phyloP scores from a whole-genome alignment of 2,797 vertebrate species.

The Ctenochaetus hawaiiensis region DNA sequence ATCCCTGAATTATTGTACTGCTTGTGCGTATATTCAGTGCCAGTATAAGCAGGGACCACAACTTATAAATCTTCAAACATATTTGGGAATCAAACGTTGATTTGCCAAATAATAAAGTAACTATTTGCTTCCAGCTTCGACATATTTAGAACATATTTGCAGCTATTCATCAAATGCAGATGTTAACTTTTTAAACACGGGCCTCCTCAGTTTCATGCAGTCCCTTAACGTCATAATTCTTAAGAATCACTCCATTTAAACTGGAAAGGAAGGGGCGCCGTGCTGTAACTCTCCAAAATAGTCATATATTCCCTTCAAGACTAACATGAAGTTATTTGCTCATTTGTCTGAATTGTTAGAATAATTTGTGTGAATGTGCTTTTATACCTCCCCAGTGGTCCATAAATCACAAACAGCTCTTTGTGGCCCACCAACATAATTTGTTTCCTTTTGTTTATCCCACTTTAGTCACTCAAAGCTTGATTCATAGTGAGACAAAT shows the following conservation, averaged over 20 bases:
- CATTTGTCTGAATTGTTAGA: slow-evolving; percentile 81
- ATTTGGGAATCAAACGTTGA: slow-evolving; percentile 64
- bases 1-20: neutral
- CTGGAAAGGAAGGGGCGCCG: slow-evolving; percentile 59
- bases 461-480: slow-evolving; percentile 66
- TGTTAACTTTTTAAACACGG: slow-evolving; percentile 73
- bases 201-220: slow-evolving; percentile 67
- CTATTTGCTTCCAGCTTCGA: slow-evolving; percentile 61
- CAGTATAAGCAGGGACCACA: slow-evolving; percentile 10
- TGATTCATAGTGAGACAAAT: slow-evolving; percentile 76
- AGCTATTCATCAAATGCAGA: slow-evolving; percentile 76
- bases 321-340: slow-evolving; percentile 80
- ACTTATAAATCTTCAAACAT: slow-evolving; percentile 56
- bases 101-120: slow-evolving; percentile 64
- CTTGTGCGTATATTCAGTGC: neutral
- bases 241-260: slow-evolving; percentile 76
- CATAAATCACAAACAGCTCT: slow-evolving; percentile 80
- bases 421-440: slow-evolving; percentile 69
- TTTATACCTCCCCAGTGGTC: slow-evolving; percentile 80
- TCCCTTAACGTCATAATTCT: slow-evolving; percentile 73
- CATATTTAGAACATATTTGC: slow-evolving; percentile 62
- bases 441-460: slow-evolving; percentile 75
- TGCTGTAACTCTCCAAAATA: slow-evolving; percentile 63
- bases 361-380: slow-evolving; percentile 82
- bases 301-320: slow-evolving; percentile 77